phyloP scores from a whole-genome alignment of 2,888 invertebrate genomes.

The Pristionchus exspectatus region DNA sequence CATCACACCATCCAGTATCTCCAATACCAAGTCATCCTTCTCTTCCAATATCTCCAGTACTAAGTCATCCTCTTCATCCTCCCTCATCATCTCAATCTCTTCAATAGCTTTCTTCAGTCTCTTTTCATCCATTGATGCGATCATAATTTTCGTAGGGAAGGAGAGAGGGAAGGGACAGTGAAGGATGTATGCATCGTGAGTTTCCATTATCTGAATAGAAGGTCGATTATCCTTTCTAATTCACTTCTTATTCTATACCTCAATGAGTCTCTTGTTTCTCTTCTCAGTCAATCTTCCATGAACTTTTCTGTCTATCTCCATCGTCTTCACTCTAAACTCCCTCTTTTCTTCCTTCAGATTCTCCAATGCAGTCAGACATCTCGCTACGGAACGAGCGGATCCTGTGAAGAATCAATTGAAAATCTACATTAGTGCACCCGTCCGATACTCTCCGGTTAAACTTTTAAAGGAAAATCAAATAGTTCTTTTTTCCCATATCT shows the following conservation, averaged over 20 bases:
- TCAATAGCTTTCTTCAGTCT: conserved; percentile 1
- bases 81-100: conserved; percentile 4
- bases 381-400: neutral
- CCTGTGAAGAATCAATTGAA: neutral
- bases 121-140: neutral
- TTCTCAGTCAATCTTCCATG: conserved; percentile 15
- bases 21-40: neutral
- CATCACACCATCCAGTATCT: neutral
- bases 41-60: neutral
- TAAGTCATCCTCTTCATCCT: neutral
- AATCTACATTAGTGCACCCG: neutral
- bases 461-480: too few species aligned
- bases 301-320: neutral
- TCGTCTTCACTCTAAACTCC: neutral
- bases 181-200: neutral
- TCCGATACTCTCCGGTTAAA: neutral
- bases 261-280: conserved; percentile 14
- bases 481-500: neutral
- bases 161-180: neutral
- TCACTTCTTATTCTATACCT: neutral
- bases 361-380: neutral
- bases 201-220: neutral
- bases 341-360: neutral
- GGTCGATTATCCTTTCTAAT: neutral
- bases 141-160: neutral